phyloP scores from a whole-genome alignment of 2,888 invertebrate species.

The Tachystola acroxantha region DNA sequence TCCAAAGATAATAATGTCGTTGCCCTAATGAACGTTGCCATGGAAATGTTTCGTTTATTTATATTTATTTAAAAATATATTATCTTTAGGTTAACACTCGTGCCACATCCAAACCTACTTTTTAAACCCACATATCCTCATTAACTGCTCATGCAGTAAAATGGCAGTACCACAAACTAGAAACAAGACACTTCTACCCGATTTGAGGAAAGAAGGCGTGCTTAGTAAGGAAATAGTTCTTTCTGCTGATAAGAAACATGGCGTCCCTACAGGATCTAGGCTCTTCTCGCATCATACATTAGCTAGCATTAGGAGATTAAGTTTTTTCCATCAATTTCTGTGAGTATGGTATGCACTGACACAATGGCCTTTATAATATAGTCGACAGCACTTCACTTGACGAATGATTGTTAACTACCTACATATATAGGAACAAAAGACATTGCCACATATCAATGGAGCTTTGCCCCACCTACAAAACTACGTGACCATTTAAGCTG shows the following conservation, averaged over 20 bases:
- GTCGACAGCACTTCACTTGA: too few species aligned
- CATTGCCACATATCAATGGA: too few species aligned
- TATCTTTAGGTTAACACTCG: slow-evolving; percentile 10
- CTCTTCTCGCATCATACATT: slow-evolving; percentile 80
- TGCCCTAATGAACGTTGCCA: too few species aligned
- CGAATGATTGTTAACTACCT: too few species aligned
- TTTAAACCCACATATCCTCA: not conserved
- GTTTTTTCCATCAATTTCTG: slow-evolving; percentile 62
- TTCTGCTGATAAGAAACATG: slow-evolving; percentile 56
- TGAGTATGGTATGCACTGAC: slow-evolving; percentile 37
- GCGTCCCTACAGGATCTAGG: slow-evolving; percentile 60
- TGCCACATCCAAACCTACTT: slow-evolving; percentile 3
- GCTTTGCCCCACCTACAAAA: too few species aligned
- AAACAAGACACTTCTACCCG: slow-evolving; percentile 63
- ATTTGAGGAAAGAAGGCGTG: slow-evolving; percentile 59
- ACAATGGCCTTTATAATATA: slow-evolving; percentile 2
- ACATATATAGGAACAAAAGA: too few species aligned
- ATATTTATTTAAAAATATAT: too few species aligned
- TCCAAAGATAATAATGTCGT: too few species aligned
- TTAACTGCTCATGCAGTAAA: slow-evolving; percentile 6
- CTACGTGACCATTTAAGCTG: too few species aligned
- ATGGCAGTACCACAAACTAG: slow-evolving; percentile 55
- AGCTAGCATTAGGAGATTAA: slow-evolving; percentile 72
- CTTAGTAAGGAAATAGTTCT: slow-evolving; percentile 55
- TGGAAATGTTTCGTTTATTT: slow-evolving; percentile 3